Percentiles rank a stretch among this genome's conserved stretches.
Evolutionary conservation across 2,797 vertebrate genomes (phyloP).

Genomic region (Sitta carolinensis): DNA sequence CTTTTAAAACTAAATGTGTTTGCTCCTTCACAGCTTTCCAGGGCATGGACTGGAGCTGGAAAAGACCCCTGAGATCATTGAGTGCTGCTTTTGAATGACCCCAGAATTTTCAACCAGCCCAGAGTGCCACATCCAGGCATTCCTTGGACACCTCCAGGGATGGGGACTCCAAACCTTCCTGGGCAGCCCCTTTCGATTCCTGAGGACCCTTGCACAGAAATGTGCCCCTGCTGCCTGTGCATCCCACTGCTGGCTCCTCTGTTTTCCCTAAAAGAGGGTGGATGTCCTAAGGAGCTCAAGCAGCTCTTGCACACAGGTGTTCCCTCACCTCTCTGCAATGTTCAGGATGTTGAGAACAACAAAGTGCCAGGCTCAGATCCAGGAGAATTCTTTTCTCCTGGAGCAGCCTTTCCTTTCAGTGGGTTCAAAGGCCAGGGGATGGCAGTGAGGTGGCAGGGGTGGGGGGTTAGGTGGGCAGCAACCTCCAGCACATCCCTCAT

Average conservation of each 20-base stretch:
- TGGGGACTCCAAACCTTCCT: not conserved
- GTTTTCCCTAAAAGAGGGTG: not conserved
- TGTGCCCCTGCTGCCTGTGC: not conserved
- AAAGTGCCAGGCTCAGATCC: not conserved
- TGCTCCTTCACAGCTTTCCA: not conserved
- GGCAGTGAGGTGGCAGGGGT: not conserved
- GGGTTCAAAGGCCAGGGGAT: not conserved
- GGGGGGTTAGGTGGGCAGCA: not conserved
- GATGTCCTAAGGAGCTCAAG: not conserved
- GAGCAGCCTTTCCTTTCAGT: not conserved
- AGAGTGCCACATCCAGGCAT: accelerated
- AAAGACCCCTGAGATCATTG: not conserved
- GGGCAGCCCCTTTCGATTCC: not conserved
- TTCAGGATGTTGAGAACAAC: not conserved
- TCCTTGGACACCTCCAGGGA: not conserved
- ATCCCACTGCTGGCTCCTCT: not conserved
- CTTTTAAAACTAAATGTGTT: not conserved
- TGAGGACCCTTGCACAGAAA: not conserved
- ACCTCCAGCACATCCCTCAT: too few relatives aligned
- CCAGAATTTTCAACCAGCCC: not conserved
- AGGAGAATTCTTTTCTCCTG: not conserved
- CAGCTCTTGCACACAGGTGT: not conserved
- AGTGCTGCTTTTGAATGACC: accelerated
- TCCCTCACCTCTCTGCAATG: not conserved
- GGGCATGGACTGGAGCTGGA: not conserved